A percentile compares a stretch with the other conserved stretches of the same genome.
Evolutionary conservation across 2,113 vertebrate genomes (phyloP).

Genomic region (Tachycineta bicolor): DNA sequence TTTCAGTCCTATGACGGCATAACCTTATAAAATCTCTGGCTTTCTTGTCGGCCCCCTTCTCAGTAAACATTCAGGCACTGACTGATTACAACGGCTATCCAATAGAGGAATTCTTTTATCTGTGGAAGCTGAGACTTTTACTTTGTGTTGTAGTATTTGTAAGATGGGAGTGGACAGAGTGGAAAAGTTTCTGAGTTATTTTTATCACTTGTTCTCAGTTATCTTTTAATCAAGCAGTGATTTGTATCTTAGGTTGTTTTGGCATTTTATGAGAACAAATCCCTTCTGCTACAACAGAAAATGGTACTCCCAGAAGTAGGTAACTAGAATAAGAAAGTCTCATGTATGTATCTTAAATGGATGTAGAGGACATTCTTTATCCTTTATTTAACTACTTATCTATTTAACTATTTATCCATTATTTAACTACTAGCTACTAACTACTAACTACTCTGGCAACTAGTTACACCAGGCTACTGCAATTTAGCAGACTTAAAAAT

Average conservation of each 20-base stretch:
- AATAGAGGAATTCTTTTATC: not conserved
- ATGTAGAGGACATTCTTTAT: not conserved
- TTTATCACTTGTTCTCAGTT: not conserved
- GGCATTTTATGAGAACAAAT: not conserved
- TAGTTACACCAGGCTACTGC: not conserved
- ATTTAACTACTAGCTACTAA: not conserved
- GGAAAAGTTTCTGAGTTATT: not conserved
- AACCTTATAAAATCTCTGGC: not conserved
- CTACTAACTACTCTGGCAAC: not conserved
- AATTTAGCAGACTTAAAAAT: not conserved
- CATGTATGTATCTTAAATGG: not conserved
- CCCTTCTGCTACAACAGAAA: not conserved
- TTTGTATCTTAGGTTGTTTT: not conserved
- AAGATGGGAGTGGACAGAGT: not conserved
- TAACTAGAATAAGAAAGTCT: not conserved
- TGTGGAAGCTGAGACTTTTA: not conserved
- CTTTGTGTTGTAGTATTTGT: not conserved
- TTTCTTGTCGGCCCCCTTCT: not conserved
- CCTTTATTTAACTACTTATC: not conserved
- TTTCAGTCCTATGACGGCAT: not conserved
- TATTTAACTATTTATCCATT: too few relatives aligned
- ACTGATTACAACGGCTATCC: not conserved
- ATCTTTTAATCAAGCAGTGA: not conserved
- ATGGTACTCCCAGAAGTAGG: not conserved
- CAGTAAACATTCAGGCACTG: not conserved